phyloP scores from a whole-genome alignment of 92 coral and sea anemone species.

The Blastomussa wellsi region DNA sequence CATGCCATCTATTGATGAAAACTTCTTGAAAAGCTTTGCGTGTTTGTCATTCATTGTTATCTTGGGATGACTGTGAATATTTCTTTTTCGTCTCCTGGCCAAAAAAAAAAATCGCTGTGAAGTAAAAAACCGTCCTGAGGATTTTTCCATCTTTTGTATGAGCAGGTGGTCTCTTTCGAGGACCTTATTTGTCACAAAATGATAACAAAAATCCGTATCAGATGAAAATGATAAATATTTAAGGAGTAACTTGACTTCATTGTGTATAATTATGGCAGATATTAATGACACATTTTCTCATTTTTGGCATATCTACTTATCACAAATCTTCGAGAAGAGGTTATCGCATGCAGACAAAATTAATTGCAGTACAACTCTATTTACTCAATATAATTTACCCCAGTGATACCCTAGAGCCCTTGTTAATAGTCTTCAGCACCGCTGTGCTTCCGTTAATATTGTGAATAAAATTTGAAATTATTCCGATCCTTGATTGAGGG shows the following conservation, averaged over 20 bases:
- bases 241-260: background rate
- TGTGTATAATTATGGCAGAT: constrained; percentile 12
- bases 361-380: background rate
- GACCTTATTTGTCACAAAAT: background rate
- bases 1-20: background rate
- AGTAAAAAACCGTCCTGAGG: background rate
- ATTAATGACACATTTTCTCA: constrained; percentile 17
- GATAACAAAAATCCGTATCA: constrained; percentile 19
- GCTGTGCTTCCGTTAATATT: constrained; percentile 12
- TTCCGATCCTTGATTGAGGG: background rate
- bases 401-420: background rate
- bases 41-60: background rate
- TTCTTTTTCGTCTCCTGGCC: background rate
- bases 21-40: background rate
- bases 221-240: constrained; percentile 25
- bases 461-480: background rate
- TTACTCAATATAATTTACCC: constrained; percentile 12
- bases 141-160: background rate
- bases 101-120: background rate
- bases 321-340: background rate
- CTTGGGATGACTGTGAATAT: background rate
- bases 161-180: constrained; percentile 17
- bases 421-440: constrained; percentile 3
- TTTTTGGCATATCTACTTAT: constrained; percentile 18
- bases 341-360: background rate